Base-by-base conservation (phyloP, 2,113 vertebrate species). In the Tragelaphus scriptus region DNA sequence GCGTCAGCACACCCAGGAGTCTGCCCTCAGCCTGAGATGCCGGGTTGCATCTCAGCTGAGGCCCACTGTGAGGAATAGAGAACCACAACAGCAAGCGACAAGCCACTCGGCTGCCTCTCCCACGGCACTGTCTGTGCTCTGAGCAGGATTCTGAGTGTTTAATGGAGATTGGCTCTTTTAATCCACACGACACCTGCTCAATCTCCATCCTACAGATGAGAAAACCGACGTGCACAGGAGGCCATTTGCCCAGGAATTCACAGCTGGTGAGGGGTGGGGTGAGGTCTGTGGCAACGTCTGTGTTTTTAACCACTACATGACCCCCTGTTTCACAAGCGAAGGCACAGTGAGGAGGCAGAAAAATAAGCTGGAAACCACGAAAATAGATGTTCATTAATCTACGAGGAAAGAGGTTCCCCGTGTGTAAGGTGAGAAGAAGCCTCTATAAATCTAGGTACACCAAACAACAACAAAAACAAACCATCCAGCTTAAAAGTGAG, bases 111-210 rank as follows among this genome's bases (percentile, higher is more conserved):
- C 65, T 7, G 0, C 5, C 13, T 19, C 19, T 32, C 2, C 21
- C 44, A 0, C 0, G 5, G 12, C 0, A 0, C 0, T 12, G 7
- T 36, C 36, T 19, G 19, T 6, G 36, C 25, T 44, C 82, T 7
- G 2, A 6, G 56, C 8, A 1, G 53, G 56, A 47, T 16, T 44
- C 80, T 4, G 28, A 21, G 44, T 5, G 7, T 10, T 9, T 25
- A 30, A 6, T 1, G 1, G 6, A 16, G 30, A 47, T 2, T 0
- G 5, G 28, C 32, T 14, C 26, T 3, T 28, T 58, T 30, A 3
- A 26, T 53, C 32, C 40, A 15, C 6, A 40, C 19, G 0, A 4
- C 0, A 32, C 21, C 2, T 12, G 8, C 49, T 14, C 1, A 2
- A 10, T n/a, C 28, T 25, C 58, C 21, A 4, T 7, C 6, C 68